A percentile compares a stretch with the other conserved stretches of the same genome.
phyloP scores from a whole-genome alignment of 2,113 vertebrate species.

The Tragelaphus imberbis region DNA sequence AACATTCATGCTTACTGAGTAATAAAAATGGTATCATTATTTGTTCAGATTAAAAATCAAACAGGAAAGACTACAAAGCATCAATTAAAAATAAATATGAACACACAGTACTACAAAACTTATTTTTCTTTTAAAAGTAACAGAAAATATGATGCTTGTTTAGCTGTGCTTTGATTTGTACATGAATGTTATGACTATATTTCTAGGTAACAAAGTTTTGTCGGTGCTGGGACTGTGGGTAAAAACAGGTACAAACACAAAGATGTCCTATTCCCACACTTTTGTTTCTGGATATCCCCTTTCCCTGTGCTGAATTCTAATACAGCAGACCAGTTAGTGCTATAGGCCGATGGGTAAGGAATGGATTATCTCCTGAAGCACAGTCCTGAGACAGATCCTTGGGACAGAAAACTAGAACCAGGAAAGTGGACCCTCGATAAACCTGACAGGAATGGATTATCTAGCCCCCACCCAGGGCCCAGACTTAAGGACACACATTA shows the following conservation, averaged over 20 bases:
- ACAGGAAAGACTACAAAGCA: conserved; percentile 71
- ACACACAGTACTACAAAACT: conserved; percentile 40
- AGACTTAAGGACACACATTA: not conserved
- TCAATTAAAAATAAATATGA: conserved; percentile 66
- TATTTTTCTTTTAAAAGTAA: conserved; percentile 72
- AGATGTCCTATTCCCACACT: not conserved
- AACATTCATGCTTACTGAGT: conserved; percentile 41
- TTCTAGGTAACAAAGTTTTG: conserved; percentile 39
- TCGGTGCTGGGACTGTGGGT: not conserved
- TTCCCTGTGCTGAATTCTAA: not conserved
- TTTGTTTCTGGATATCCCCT: not conserved
- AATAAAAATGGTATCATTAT: conserved; percentile 74
- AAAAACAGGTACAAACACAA: conserved; percentile 52
- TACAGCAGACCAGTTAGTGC: not conserved
- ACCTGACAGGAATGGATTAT: not conserved
- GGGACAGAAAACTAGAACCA: not conserved
- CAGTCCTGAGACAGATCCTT: not conserved
- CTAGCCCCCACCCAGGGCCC: not conserved
- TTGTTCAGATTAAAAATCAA: conserved; percentile 74
- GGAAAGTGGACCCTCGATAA: not conserved
- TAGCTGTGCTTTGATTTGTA: conserved; percentile 40
- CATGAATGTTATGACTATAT: conserved; percentile 2
- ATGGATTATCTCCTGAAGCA: not conserved
- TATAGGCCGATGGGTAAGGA: not conserved
- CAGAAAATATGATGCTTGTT: conserved; percentile 46